Evolutionary conservation across 2,797 vertebrate species (phyloP).

Genomic region (Sebastes diploproa): DNA sequence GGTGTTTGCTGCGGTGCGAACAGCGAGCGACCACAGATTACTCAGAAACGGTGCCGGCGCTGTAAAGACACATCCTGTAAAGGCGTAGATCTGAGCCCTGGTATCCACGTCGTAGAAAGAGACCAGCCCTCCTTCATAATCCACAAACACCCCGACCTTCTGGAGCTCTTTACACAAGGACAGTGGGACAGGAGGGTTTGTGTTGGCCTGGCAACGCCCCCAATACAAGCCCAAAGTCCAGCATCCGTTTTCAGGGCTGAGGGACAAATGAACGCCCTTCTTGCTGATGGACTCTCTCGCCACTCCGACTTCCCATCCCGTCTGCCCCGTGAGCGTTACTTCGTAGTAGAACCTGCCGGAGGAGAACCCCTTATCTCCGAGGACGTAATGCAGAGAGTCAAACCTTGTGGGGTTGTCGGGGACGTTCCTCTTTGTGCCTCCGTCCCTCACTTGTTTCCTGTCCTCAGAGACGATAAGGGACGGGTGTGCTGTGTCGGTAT

Average conservation of each 20-base stretch:
- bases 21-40: accelerated
- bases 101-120: slow-evolving; percentile 14
- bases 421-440: not conserved
- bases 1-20: not conserved
- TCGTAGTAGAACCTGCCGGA: slow-evolving; percentile 9
- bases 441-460: not conserved
- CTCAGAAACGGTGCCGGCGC: too few species aligned
- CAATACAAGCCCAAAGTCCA: slow-evolving; percentile 28
- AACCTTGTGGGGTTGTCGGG: not conserved
- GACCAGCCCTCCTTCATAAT: slow-evolving; percentile 2
- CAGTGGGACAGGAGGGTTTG: not conserved
- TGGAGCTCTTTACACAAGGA: not conserved
- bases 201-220: slow-evolving; percentile 3
- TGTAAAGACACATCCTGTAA: not conserved
- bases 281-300: not conserved
- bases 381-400: not conserved
- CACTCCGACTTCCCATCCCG: slow-evolving; percentile 3
- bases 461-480: slow-evolving; percentile 3
- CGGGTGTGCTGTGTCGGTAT: not conserved
- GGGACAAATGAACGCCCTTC: not conserved
- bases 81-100: slow-evolving; percentile 7
- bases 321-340: not conserved
- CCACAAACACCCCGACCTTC: slow-evolving; percentile 20
- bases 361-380: slow-evolving; percentile 6
- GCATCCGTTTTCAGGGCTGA: slow-evolving; percentile 20